Evolutionary conservation across 2,888 invertebrate species (phyloP).

Genomic region (Leistus spinibarbis): DNA sequence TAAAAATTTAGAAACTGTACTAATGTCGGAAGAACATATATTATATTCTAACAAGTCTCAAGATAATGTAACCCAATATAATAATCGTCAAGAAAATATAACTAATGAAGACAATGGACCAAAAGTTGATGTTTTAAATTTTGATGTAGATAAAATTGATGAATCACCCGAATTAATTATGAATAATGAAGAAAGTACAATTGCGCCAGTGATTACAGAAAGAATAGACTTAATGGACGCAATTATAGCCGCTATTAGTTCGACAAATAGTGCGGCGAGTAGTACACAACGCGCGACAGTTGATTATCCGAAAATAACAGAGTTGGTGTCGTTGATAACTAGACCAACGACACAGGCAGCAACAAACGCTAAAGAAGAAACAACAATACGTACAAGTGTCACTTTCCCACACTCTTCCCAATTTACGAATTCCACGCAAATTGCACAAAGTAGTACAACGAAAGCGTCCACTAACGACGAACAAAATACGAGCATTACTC

Average conservation of each 20-base stretch:
- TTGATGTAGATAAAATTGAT: constrained; percentile 1
- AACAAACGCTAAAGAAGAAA: constrained; percentile 14
- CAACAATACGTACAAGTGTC: constrained; percentile 25
- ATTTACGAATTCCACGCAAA: constrained; percentile 26
- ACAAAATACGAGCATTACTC: background rate
- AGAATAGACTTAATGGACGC: constrained; percentile 2
- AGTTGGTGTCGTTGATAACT: constrained; percentile 30
- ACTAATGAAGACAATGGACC: constrained; percentile 23
- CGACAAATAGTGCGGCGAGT: background rate
- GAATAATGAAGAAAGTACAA: constrained; percentile 5
- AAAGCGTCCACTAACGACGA: background rate
- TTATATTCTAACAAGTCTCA: background rate
- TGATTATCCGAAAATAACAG: constrained; percentile 28
- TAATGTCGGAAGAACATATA: background rate
- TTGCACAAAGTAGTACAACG: constrained; percentile 23
- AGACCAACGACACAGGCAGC: constrained; percentile 17
- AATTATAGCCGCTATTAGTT: constrained; percentile 7
- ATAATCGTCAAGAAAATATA: constrained; percentile 7
- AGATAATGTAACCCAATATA: background rate
- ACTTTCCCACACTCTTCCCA: constrained; percentile 34
- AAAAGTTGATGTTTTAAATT: background rate
- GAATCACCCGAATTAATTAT: constrained; percentile 2
- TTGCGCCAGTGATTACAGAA: constrained; percentile 5
- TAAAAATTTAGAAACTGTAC: background rate
- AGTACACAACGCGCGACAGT: constrained; percentile 2